A percentile compares a stretch with the other conserved stretches of the same genome.
Evolutionary conservation across 1,140 invertebrate species (phyloP).

Genomic region (Drosophila parabipectinata): DNA sequence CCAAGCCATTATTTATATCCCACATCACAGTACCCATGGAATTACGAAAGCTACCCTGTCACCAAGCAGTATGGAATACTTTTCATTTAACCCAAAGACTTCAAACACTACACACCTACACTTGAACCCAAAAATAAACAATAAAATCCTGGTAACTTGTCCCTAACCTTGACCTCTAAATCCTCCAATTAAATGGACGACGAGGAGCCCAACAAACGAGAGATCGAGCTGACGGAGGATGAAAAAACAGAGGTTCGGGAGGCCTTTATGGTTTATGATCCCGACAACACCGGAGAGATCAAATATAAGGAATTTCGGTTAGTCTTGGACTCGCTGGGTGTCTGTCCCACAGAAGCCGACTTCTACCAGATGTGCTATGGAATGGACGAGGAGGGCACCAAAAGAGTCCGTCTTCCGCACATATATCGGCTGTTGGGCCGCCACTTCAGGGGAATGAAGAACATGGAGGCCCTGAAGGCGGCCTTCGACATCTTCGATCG

Average conservation of each 20-base stretch:
- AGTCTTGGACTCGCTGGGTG: not conserved
- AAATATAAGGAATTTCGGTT: not conserved
- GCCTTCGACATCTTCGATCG: not conserved
- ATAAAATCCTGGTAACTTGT: too few relatives aligned
- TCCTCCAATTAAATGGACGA: not conserved
- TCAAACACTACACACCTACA: not conserved
- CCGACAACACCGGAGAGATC: not conserved
- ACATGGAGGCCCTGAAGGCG: not conserved
- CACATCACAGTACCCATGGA: too few relatives aligned
- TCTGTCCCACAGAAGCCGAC: not conserved
- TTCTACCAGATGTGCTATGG: not conserved
- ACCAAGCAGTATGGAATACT: not conserved
- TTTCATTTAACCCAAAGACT: not conserved
- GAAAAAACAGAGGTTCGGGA: not conserved
- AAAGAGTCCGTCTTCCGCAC: not conserved
- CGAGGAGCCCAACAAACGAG: not conserved
- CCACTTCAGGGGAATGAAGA: not conserved
- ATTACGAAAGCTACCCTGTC: not conserved
- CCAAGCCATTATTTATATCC: too few relatives aligned
- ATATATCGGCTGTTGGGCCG: not conserved
- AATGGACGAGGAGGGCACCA: not conserved
- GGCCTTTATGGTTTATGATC: not conserved
- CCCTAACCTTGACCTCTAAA: not conserved
- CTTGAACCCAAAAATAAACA: not conserved
- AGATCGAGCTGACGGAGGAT: conserved; percentile 1